Percentiles rank a stretch among this genome's conserved stretches.
Conservation (phyloP, 35 echinoderm and acorn worm genomes). For the Acanthaster planci region DNA sequence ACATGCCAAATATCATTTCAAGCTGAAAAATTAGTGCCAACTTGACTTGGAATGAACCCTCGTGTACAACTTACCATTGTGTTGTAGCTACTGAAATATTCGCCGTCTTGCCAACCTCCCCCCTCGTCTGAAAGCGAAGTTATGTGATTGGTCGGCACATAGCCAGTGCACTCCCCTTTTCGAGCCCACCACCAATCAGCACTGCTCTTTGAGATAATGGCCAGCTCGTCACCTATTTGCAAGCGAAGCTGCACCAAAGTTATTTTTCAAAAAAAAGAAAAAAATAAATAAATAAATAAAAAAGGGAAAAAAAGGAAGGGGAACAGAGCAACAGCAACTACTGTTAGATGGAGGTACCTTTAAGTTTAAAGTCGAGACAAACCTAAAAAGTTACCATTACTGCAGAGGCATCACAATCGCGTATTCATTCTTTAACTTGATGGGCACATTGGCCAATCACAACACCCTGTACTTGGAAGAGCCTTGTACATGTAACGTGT, state of each 20-base stretch:
- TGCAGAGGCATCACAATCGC: no score
- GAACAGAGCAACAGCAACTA: neutral
- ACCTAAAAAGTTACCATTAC: no score
- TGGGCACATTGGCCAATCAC: no score
- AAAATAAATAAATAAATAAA: conserved; percentile 11
- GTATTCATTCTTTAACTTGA: no score
- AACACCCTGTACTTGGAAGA: no score
- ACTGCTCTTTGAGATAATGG: conserved; percentile 45
- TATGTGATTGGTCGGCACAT: conserved; percentile 57
- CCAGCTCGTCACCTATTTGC: conserved; percentile 41
- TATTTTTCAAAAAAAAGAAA: neutral
- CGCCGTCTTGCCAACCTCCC: conserved; percentile 73
- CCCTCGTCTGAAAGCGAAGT: conserved; percentile 1
- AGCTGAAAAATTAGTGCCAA: neutral
- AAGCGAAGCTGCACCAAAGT: conserved; percentile 42
- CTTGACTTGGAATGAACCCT: neutral
- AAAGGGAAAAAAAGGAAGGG: neutral
- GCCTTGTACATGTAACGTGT: no score
- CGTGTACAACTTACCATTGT: conserved; percentile 52
- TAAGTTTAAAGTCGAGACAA: no score
- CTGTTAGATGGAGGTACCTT: no score
- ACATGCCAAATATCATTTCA: neutral
- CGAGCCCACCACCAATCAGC: conserved; percentile 66
- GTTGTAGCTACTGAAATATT: conserved; percentile 83
- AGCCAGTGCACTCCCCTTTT: conserved; percentile 25